A percentile compares a stretch with the other conserved stretches of the same genome.
Evolutionary conservation across 2,113 vertebrate species (phyloP).

Genomic region (Rhinogobius similis): DNA sequence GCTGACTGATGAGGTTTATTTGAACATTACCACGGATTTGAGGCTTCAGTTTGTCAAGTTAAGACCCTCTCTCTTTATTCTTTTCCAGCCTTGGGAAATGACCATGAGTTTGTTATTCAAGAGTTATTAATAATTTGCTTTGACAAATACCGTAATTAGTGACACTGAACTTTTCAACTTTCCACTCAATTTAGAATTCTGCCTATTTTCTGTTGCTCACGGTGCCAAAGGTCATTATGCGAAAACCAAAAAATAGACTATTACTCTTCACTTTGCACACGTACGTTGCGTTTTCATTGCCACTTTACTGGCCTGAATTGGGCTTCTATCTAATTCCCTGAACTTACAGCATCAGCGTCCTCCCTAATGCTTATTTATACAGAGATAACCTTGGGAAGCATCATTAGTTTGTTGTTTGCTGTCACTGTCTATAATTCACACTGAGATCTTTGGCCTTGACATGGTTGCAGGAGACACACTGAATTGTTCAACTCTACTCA

Average conservation of each 20-base stretch:
- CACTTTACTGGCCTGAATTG: constrained; percentile 20
- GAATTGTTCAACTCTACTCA: constrained; percentile 27
- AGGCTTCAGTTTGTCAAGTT: neutral
- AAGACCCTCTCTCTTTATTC: neutral
- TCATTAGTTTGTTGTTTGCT: constrained; percentile 67
- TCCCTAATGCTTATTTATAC: constrained; percentile 65
- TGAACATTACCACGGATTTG: neutral
- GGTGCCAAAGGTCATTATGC: constrained; percentile 27
- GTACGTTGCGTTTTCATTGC: constrained; percentile 39
- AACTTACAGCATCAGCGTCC: constrained; percentile 53
- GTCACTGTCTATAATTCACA: constrained; percentile 52
- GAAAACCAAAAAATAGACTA: constrained; percentile 12
- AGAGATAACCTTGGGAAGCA: constrained; percentile 64
- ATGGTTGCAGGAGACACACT: constrained; percentile 21
- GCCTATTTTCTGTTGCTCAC: constrained; percentile 6
- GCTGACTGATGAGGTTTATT: too few species aligned
- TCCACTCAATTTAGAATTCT: neutral
- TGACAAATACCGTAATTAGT: neutral
- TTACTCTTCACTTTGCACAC: constrained; percentile 33
- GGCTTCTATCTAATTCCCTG: constrained; percentile 39
- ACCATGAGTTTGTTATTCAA: neutral
- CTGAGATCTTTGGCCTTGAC: constrained; percentile 41
- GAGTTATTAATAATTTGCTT: neutral
- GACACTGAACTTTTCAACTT: neutral
- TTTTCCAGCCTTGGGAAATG: neutral